phyloP scores from a whole-genome alignment of 1,140 invertebrate genomes.

The Temnothorax nylanderi region DNA sequence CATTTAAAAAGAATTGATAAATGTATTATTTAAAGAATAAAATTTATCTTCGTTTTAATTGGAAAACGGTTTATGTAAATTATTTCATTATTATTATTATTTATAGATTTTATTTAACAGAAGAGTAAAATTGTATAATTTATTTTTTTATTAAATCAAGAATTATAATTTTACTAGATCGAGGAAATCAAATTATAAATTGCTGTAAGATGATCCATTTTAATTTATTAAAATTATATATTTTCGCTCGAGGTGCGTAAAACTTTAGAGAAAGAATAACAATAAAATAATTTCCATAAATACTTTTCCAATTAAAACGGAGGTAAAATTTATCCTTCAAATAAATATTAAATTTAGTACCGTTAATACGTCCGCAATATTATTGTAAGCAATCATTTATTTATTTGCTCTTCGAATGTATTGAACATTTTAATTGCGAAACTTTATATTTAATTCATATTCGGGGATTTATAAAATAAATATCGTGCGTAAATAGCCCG shows the following conservation, averaged over 20 bases:
- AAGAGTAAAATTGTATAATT: neutral
- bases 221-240: neutral
- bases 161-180: neutral
- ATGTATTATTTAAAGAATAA: neutral
- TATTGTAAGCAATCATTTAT: neutral
- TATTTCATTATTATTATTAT: neutral
- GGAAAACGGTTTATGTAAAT: neutral
- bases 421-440: neutral
- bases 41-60: neutral
- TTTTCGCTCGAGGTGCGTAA: neutral
- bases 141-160: neutral
- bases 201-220: neutral
- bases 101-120: neutral
- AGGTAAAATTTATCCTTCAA: neutral
- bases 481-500: neutral
- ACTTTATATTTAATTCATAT: neutral
- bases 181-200: neutral
- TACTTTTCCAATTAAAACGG: neutral
- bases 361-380: neutral
- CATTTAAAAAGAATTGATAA: neutral
- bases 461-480: conserved; percentile 5
- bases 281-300: neutral
- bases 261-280: neutral
- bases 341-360: neutral
- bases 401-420: conserved; percentile 11